These are phyloP conservation scores for Dermochelys coriacea DNA, from an alignment of 2,797 vertebrate species.

Conservation along the genomic window DNA sequence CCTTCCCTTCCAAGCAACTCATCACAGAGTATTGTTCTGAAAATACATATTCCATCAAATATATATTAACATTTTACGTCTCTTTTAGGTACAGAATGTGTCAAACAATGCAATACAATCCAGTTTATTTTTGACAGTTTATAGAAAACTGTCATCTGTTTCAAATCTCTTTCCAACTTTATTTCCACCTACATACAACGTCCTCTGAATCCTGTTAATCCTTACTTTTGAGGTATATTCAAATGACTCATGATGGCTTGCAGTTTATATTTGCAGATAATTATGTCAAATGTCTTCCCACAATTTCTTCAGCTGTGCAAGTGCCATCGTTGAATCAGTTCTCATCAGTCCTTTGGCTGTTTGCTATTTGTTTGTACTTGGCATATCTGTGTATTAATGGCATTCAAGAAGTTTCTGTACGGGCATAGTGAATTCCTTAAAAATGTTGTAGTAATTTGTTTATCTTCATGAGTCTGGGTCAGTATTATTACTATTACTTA, in stretches of 20 bases:
- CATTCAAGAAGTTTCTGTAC: not conserved
- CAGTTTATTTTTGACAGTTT: not conserved
- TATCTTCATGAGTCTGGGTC: not conserved
- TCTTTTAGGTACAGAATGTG: not conserved
- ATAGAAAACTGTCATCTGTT: not conserved
- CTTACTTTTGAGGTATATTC: not conserved
- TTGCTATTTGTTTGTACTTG: not conserved
- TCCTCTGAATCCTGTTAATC: not conserved
- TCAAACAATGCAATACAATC: not conserved
- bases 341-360: not conserved
- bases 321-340: not conserved
- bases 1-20: not conserved
- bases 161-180: not conserved
- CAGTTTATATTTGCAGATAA: not conserved
- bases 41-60: not conserved
- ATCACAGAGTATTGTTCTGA: rapidly evolving
- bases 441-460: not conserved
- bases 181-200: not conserved
- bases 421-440: not conserved
- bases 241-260: not conserved
- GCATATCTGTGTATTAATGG: not conserved
- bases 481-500: not conserved
- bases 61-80: not conserved
- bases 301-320: not conserved
- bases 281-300: not conserved